A percentile compares a stretch with the other conserved stretches of the same genome.
These are phyloP conservation scores for Andrena trimmerana DNA, from an alignment of 2,888 invertebrate genomes.

Conservation along the genomic window DNA sequence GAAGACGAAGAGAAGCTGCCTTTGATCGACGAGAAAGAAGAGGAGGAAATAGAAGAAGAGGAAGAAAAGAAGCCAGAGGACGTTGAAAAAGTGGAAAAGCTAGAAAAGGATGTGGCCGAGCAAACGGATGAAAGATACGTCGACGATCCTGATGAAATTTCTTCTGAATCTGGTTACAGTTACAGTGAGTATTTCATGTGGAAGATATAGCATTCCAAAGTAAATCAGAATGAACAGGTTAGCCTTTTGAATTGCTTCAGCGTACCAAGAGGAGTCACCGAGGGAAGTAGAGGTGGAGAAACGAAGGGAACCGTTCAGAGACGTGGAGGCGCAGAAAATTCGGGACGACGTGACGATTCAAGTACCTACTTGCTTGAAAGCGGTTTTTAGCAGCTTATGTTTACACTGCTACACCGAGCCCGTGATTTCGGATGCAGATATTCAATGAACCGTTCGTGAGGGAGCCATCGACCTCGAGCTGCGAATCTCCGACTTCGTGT, in stretches of 20 bases:
- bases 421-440: constrained; percentile 66
- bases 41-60: background rate
- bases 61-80: background rate
- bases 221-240: background rate
- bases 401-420: background rate
- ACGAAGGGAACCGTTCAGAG: constrained; percentile 70
- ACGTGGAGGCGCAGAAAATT: constrained; percentile 79
- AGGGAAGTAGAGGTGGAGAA: constrained; percentile 43
- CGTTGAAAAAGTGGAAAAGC: background rate
- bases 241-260: constrained; percentile 56
- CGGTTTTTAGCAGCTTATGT: background rate
- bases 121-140: constrained; percentile 43
- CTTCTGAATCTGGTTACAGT: constrained; percentile 70
- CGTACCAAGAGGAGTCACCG: constrained; percentile 79
- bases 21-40: background rate
- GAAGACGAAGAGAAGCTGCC: background rate
- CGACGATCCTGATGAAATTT: constrained; percentile 54
- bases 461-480: constrained; percentile 57
- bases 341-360: constrained; percentile 82
- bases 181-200: constrained; percentile 64
- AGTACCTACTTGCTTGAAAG: constrained; percentile 59
- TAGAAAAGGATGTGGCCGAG: constrained; percentile 27
- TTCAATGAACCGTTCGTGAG: constrained; percentile 73
- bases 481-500: constrained; percentile 70
- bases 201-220: background rate